phyloP scores from a whole-genome alignment of 2,888 invertebrate genomes.

The Hypomecis atomaria region DNA sequence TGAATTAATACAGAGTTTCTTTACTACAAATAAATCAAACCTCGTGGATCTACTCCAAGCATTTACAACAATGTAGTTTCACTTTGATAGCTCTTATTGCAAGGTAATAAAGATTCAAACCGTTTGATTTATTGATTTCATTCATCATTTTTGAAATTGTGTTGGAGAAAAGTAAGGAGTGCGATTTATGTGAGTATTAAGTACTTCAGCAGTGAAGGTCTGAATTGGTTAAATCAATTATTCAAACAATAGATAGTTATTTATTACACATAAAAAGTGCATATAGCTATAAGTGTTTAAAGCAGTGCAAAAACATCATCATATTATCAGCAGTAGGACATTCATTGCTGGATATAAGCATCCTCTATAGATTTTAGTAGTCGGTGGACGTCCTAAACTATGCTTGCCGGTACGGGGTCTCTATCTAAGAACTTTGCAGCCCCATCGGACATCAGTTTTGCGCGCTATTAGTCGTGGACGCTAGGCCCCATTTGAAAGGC shows the following conservation, averaged over 20 bases:
- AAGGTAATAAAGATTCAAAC: neutral
- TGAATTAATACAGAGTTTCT: conserved; percentile 68
- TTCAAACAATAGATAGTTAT: conserved; percentile 17
- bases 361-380: no score
- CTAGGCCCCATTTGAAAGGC: no score
- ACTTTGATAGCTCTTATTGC: neutral
- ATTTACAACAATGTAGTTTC: conserved; percentile 4
- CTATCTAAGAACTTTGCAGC: no score
- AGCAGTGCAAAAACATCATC: no score
- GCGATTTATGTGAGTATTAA: conserved; percentile 29
- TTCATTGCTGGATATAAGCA: no score
- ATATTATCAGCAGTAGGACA: no score
- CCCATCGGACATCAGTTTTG: no score
- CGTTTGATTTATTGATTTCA: neutral
- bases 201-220: conserved; percentile 17
- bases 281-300: neutral
- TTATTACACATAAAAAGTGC: neutral
- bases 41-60: conserved; percentile 17
- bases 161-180: conserved; percentile 21
- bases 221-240: conserved; percentile 29
- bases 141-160: conserved; percentile 6
- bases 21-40: conserved; percentile 37
- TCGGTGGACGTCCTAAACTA: no score
- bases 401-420: no score
- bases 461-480: no score